Conservation (phyloP, 2,797 vertebrate species). For the Macropus fuliginosus region DNA sequence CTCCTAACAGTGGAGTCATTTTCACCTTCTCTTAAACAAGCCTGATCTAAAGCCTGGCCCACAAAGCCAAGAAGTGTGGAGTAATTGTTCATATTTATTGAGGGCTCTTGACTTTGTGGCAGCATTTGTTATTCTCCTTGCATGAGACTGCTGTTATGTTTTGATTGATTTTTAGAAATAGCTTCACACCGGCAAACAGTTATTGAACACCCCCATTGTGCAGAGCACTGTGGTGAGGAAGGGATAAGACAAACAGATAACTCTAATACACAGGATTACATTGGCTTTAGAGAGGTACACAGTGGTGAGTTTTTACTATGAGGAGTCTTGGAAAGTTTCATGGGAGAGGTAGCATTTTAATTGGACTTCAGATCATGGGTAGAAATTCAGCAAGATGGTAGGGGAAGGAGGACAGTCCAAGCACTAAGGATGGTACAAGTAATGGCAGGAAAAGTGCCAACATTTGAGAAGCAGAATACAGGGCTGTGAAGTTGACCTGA, state of each 20-base stretch:
- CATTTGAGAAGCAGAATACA: neutral
- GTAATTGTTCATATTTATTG: neutral
- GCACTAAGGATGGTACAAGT: neutral
- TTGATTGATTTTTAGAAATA: neutral
- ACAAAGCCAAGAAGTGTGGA: neutral
- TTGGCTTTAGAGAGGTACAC: neutral
- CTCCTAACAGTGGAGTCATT: neutral
- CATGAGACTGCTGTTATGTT: neutral
- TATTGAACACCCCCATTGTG: neutral
- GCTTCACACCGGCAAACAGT: neutral
- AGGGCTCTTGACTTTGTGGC: neutral
- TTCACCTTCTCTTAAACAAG: neutral
- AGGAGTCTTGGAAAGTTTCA: neutral
- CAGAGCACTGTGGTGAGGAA: neutral
- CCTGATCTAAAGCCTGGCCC: neutral
- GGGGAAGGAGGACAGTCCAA: neutral
- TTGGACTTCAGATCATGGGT: neutral
- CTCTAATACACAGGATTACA: neutral
- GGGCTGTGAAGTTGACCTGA: neutral
- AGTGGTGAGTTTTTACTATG: neutral
- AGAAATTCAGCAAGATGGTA: neutral
- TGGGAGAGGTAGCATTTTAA: neutral
- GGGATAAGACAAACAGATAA: neutral
- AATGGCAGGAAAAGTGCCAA: neutral
- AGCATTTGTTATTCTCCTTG: neutral